phyloP scores from a whole-genome alignment of 2,797 vertebrate species.

The Poecilia wingei region DNA sequence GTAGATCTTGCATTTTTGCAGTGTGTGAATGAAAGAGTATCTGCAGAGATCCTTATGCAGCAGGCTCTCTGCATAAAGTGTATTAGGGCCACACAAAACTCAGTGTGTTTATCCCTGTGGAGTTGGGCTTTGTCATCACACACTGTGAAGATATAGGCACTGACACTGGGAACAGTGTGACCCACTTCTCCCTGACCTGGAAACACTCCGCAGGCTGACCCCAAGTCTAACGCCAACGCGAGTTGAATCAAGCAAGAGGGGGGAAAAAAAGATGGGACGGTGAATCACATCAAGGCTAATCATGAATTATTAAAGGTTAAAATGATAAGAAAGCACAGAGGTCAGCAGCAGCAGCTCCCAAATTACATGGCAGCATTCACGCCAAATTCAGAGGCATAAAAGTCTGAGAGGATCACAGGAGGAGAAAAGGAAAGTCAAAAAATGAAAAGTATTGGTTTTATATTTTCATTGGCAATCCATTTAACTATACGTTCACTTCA shows the following conservation, averaged over 20 bases:
- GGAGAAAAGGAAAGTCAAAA: constrained; percentile 19
- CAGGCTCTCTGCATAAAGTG: constrained; percentile 25
- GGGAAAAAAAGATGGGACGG: neutral
- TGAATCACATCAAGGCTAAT: constrained; percentile 60
- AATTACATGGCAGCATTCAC: constrained; percentile 35
- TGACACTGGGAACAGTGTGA: constrained; percentile 81
- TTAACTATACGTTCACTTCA: constrained; percentile 26
- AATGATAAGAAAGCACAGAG: constrained; percentile 46
- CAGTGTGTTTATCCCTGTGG: constrained; percentile 63
- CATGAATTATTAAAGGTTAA: constrained; percentile 67
- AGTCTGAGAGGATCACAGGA: constrained; percentile 11
- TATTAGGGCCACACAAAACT: constrained; percentile 52
- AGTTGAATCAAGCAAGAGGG: constrained; percentile 47
- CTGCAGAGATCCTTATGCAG: constrained; percentile 13
- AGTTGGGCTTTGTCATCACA: constrained; percentile 68
- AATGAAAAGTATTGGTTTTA: constrained; percentile 17
- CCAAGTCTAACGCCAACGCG: constrained; percentile 40
- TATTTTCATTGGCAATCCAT: constrained; percentile 12
- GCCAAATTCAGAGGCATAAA: constrained; percentile 23
- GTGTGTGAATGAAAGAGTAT: constrained; percentile 23
- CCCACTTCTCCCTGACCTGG: constrained; percentile 80
- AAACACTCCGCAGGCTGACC: constrained; percentile 75
- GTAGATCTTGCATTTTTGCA: no score
- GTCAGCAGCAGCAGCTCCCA: constrained; percentile 37
- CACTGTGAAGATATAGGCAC: constrained; percentile 68